Evolutionary conservation across 1,140 invertebrate genomes (phyloP), one percentile per base, ranked within the genome.

Genomic region (Diorhabda elongata): DNA sequence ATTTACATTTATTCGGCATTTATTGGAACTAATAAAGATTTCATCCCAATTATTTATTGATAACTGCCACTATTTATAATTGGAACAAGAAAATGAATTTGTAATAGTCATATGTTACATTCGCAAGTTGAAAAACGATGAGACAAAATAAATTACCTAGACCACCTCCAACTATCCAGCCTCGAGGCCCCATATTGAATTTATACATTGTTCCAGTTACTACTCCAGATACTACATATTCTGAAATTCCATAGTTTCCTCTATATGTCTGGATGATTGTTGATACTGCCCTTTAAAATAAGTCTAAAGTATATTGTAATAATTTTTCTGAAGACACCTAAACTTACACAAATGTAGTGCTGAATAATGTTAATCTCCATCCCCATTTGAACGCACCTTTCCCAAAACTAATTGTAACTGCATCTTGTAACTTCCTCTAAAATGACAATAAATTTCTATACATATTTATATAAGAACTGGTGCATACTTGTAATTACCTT

Each of bases 331-430:
- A 52, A n/a, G 47, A 52, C n/a, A 52, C n/a, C n/a, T 26, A 4
- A 71, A 73, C 81, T 84, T 83, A 89, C 88, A 87, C 85, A 81
- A 89, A 92, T 2, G 85, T 79, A 5, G 84, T 84, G 66, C 85
- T 84, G 73, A 92, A 92, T 2, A 86, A 69, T 3, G 82, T 84
- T 52, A 91, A 71, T 74, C 87, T 85, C 85, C 84, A 88, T 9
- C 86, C 88, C 84, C 87, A 88, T 75, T 83, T 84, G 5, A 81
- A 83, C n/a, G 86, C 90, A n/a, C 89, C 90, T 81, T 84, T 89
- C 4, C 84, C 83, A 80, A 92, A 90, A 71, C 82, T 84, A 7
- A 88, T 11, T 3, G 85, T 87, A 3, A 92, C 84, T 74, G 81
- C 80, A 75, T 89, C 86, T 81, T 91, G 89, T 5, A 93, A 73